Evolutionary conservation across 1,140 invertebrate species (phyloP), one percentile per base, ranked within the genome.

Genomic region (Drosophila biarmipes): DNA sequence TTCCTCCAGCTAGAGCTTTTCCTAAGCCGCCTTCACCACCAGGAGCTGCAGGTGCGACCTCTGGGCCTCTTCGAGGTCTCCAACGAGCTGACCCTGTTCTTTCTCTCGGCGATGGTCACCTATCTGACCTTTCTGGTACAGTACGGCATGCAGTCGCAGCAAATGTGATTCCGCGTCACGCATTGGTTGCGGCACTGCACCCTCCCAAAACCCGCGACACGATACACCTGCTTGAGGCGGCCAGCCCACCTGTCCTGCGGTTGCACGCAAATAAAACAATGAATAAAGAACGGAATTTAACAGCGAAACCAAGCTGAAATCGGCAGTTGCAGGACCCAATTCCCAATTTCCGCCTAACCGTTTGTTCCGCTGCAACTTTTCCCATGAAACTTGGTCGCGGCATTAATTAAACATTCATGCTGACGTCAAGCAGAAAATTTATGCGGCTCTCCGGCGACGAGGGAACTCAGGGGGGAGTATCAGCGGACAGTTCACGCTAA

Each of bases 401-500:
- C 82, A 82, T 86, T 89, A 87, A 86, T 86, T 89, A 86, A 77
- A 49, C 73, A 80, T 80, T 79, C 66, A 57, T 69, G 63, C 80
- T 75, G 52, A 75, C 72, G 35, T 73, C 67, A 66, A 84, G 79
- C 84, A 82, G 76, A 89, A 89, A 89, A 89, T 89, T 89, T 89
- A 89, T 89, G 84, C 84, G 12, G 42, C 58, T 8, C 19, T 17
- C 17, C 14, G 8, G 14, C 3, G 38, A 2, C 6, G 8, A 4
- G 27, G 35, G 53, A 27, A 15, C 7, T 0, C 29, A 19, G 35
- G 24, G 8, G 12, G 15, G 10, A 29, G 2, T 8, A 48, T 31
- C 57, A 64, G 43, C 53, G 78, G 73, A 82, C 72, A 85, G 52
- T 87, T 87, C 66, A 81, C 82, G 82, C 74, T 78, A 78, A 78